phyloP scores from a whole-genome alignment of 1,140 invertebrate species.

The Drosophila pruinosa region DNA sequence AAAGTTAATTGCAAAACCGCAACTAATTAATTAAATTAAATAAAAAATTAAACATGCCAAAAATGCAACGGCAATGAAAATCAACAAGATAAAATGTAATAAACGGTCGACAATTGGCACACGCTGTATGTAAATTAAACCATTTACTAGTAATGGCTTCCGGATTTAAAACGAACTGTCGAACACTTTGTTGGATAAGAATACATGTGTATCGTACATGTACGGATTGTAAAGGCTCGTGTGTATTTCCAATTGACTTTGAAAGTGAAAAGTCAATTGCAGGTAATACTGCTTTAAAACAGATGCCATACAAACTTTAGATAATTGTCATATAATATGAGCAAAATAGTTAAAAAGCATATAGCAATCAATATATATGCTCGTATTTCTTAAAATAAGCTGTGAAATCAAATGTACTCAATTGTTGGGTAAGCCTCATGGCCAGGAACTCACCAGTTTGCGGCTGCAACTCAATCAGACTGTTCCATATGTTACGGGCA shows the following conservation, averaged over 20 bases:
- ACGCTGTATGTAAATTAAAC: conserved; percentile 77
- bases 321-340: not conserved
- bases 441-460: conserved; percentile 87
- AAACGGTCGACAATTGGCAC: conserved; percentile 79
- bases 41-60: conserved; percentile 81
- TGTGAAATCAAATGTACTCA: conserved; percentile 12
- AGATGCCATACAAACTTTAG: not conserved
- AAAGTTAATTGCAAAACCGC: conserved; percentile 83
- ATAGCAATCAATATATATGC: no score
- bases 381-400: no score
- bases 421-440: not conserved
- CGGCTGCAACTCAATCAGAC: conserved; percentile 93
- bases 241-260: not conserved
- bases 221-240: not conserved
- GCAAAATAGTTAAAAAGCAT: no score
- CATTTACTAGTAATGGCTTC: conserved; percentile 55
- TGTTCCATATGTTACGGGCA: conserved; percentile 91
- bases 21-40: conserved; percentile 83
- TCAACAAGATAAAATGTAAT: conserved; percentile 80
- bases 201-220: conserved; percentile 1
- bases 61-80: conserved; percentile 73
- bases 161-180: conserved; percentile 55
- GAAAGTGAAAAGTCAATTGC: not conserved
- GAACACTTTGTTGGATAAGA: conserved; percentile 37
- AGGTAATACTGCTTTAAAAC: not conserved